Conservation (phyloP, 2,797 vertebrate genomes). For the Chloroceryle inda region DNA sequence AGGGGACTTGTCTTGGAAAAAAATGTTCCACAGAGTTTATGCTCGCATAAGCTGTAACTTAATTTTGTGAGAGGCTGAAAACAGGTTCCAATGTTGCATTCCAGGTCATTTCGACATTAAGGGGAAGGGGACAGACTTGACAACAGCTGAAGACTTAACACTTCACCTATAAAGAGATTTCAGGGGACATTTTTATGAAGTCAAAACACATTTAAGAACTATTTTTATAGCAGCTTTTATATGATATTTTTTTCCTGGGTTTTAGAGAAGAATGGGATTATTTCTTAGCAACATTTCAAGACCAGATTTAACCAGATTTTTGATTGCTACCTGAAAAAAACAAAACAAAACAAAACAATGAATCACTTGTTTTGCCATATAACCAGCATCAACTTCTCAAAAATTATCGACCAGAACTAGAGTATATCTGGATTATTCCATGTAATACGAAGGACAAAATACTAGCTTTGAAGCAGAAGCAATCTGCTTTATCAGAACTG, state of each 20-base stretch:
- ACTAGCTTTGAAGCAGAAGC: background rate
- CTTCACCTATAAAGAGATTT: background rate
- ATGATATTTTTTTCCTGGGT: fast-evolving
- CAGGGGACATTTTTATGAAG: background rate
- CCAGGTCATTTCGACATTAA: constrained; percentile 1
- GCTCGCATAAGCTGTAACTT: background rate
- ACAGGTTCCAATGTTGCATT: background rate
- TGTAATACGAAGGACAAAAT: background rate
- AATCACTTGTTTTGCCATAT: background rate
- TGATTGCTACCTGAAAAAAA: background rate
- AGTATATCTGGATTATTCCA: background rate
- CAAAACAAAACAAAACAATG: background rate
- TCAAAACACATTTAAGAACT: background rate
- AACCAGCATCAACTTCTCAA: background rate
- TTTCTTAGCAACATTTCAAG: background rate
- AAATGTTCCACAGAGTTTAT: background rate
- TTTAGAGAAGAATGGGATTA: background rate
- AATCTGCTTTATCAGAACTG: background rate
- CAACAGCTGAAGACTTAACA: background rate
- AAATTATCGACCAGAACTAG: background rate
- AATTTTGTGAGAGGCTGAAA: constrained; percentile 12
- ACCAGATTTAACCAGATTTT: background rate
- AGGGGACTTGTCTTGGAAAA: constrained; percentile 2
- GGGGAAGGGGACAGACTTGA: background rate
- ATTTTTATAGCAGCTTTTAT: background rate